Base-by-base conservation (phyloP, 2,888 invertebrate species). In the Plagodis dolabraria region DNA sequence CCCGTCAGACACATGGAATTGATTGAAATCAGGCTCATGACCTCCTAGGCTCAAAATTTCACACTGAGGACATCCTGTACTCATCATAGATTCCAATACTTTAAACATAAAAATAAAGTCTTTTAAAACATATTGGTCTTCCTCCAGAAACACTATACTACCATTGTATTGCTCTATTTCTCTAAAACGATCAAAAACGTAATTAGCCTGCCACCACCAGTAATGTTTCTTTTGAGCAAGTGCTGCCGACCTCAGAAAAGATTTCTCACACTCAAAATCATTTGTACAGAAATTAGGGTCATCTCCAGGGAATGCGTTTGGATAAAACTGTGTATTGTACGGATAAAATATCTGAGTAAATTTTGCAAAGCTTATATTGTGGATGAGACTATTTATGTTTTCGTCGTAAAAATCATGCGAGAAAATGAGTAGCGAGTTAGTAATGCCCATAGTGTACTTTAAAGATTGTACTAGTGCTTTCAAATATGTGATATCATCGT, bases 131-230 rank as follows among this genome's bases (percentile, higher is more conserved):
- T 77, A 72, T 54, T 85, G 70, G 33, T 75, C 61, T 53, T 80
- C 72, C 59, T 80, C 63, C 10, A 80, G 56, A 61, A 82, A 70
- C 64, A 81, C 52, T 48, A 84, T 47, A 36, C 69, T 54, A 6
- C 65, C 53, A 6, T 77, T 42, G 50, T 73, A 55, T 59, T 64
- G 36, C 33, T 68, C 45, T 0, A 59, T 67, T 0, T 64, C 60
- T 34, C 67, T 54, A 10, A 84, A 35, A 50, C 75, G 53, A 34
- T 83, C 77, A 56, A 86, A 86, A 0, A 86, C 70, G 12, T 74
- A 72, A 46, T 76, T 80, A 5, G 68, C 60, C 57, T 75, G 79
- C 86, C 82, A 86, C 86, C 83, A 86, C 85, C 80, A 83, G 49
- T 78, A 79, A 22, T 78, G 77, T 53, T 85, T 86, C 5, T 57